These are phyloP conservation scores for Microtus montanus DNA, from an alignment of 2,113 vertebrate species.

Conservation along the genomic window DNA sequence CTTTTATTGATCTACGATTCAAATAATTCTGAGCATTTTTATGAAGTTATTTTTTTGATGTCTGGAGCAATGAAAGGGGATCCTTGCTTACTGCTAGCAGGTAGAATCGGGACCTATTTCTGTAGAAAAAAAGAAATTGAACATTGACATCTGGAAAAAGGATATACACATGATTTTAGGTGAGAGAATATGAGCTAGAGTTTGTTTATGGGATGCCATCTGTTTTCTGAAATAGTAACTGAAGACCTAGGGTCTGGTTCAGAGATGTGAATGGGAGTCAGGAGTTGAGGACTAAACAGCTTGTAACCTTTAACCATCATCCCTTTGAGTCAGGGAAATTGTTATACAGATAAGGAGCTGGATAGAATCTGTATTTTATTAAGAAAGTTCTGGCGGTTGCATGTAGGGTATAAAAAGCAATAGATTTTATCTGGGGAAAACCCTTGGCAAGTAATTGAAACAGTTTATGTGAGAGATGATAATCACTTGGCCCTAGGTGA, in stretches of 20 bases:
- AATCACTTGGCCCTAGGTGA: background rate
- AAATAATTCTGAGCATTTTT: background rate
- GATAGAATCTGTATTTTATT: slow-evolving; percentile 16
- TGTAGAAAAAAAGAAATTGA: background rate
- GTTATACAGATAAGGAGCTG: background rate
- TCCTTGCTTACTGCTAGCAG: background rate
- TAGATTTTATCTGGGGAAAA: slow-evolving; percentile 29
- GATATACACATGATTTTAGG: background rate
- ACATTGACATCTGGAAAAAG: background rate
- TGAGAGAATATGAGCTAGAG: background rate
- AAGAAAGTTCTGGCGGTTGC: background rate
- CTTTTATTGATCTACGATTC: background rate
- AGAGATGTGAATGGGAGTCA: background rate
- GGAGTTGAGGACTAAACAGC: background rate
- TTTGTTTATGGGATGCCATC: accelerated
- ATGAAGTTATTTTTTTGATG: background rate
- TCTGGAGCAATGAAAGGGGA: background rate
- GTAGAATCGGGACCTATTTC: background rate
- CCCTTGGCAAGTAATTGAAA: background rate
- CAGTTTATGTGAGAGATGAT: background rate
- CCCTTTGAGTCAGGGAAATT: background rate
- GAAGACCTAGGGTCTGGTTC: background rate
- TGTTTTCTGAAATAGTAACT: background rate
- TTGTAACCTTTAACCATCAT: background rate
- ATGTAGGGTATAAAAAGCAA: background rate